A percentile compares a stretch with the other conserved stretches of the same genome.
These are phyloP conservation scores for Ricordea florida DNA, from an alignment of 92 coral and sea anemone genomes.

Conservation along the genomic window DNA sequence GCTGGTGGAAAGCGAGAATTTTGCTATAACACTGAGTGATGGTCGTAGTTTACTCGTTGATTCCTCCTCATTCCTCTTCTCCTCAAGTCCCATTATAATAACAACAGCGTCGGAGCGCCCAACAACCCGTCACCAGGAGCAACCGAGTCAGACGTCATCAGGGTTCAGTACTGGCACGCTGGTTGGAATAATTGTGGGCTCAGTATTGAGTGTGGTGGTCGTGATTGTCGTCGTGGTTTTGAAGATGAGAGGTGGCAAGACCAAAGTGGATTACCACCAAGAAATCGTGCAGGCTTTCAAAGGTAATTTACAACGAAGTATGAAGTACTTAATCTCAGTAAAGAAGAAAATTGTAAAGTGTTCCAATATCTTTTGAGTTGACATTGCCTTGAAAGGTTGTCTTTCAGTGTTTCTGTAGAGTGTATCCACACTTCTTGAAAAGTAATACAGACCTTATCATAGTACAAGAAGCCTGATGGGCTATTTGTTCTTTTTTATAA, in stretches of 20 bases:
- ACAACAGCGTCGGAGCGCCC: background rate
- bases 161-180: conserved; percentile 21
- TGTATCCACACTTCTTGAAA: too few species aligned
- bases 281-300: too few species aligned
- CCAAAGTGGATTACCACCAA: conserved; percentile 3
- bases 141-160: conserved; percentile 1
- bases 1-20: conserved; percentile 41
- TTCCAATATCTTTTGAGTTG: too few species aligned
- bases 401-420: too few species aligned
- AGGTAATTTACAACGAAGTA: too few species aligned
- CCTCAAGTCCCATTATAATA: background rate
- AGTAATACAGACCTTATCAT: too few species aligned
- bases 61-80: conserved; percentile 27
- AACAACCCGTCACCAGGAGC: background rate
- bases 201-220: conserved; percentile 1
- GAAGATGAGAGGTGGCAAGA: background rate
- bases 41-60: conserved; percentile 50
- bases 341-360: too few species aligned
- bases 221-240: background rate
- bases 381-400: too few species aligned
- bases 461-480: too few species aligned
- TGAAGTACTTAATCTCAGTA: too few species aligned
- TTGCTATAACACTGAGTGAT: conserved; percentile 49
- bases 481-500: too few species aligned
- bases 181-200: conserved; percentile 21